Percentiles rank a stretch among this genome's conserved stretches.
Evolutionary conservation across 2,888 invertebrate species (phyloP).

Genomic region (Amphipyra berbera): DNA sequence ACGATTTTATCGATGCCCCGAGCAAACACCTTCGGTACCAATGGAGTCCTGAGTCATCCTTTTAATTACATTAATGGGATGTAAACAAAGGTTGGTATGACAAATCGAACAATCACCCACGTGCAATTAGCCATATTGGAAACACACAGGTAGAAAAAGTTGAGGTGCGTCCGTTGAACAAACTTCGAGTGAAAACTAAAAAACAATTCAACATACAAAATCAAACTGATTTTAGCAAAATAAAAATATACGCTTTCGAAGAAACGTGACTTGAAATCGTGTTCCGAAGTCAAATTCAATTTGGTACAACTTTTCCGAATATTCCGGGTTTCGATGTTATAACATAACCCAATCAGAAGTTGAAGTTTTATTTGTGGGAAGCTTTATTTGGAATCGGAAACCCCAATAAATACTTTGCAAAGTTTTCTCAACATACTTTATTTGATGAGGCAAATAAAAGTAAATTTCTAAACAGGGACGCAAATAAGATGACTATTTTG

Average conservation of each 20-base stretch:
- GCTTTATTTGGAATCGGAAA: conserved; percentile 11
- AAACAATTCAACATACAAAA: too few relatives aligned
- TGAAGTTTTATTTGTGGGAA: conserved; percentile 6
- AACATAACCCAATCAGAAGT: conserved; percentile 6
- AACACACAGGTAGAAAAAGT: not conserved
- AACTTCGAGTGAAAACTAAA: not conserved
- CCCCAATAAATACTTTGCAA: conserved; percentile 38
- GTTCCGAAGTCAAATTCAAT: conserved; percentile 30
- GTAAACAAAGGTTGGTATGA: conserved; percentile 26
- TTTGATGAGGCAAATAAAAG: conserved; percentile 13
- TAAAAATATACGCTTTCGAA: conserved; percentile 9
- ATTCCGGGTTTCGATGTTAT: conserved; percentile 8
- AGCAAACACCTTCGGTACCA: not conserved
- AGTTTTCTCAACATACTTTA: conserved; percentile 8
- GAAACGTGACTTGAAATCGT: conserved; percentile 7
- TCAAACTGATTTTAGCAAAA: too few relatives aligned
- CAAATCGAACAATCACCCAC: conserved; percentile 25
- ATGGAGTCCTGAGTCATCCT: conserved; percentile 13
- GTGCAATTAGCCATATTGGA: conserved; percentile 27
- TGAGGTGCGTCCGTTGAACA: not conserved
- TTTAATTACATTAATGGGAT: conserved; percentile 28
- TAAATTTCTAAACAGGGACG: not conserved
- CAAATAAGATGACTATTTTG: not conserved
- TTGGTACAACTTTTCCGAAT: conserved; percentile 38
- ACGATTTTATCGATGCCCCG: too few relatives aligned